Percentiles rank a stretch among this genome's conserved stretches.
These are phyloP conservation scores for Bergia puertoricense DNA, from an alignment of 92 coral and sea anemone genomes.

Conservation along the genomic window DNA sequence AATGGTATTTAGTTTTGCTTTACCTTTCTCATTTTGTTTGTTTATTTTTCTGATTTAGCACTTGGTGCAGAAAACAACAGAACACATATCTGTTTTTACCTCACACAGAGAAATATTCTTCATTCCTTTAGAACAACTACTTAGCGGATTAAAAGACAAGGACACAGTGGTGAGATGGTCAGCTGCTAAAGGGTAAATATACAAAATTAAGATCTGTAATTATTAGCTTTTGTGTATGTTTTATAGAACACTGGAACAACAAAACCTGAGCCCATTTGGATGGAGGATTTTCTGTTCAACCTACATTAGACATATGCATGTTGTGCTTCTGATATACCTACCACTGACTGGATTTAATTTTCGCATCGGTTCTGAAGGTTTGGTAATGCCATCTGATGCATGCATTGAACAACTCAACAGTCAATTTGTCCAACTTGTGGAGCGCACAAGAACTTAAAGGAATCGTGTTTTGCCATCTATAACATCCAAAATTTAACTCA, in stretches of 20 bases:
- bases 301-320: not conserved
- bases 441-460: too few relatives aligned
- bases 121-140: conserved; percentile 67
- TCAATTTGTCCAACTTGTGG: too few relatives aligned
- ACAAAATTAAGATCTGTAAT: not conserved
- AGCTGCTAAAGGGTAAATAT: conserved; percentile 92
- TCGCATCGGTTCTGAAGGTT: too few relatives aligned
- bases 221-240: not conserved
- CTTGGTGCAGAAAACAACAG: too few relatives aligned
- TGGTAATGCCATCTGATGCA: too few relatives aligned
- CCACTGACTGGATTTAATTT: too few relatives aligned
- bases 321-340: too few relatives aligned
- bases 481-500: too few relatives aligned
- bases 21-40: not conserved
- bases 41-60: too few relatives aligned
- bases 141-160: conserved; percentile 85
- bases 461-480: too few relatives aligned
- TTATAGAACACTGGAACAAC: not conserved
- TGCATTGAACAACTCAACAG: too few relatives aligned
- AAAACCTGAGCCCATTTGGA: not conserved
- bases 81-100: too few relatives aligned
- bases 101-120: not conserved
- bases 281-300: not conserved
- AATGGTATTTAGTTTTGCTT: not conserved
- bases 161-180: conserved; percentile 99